These are phyloP conservation scores for Onychorhynchus coronatus DNA, from an alignment of 2,113 vertebrate species.

Conservation along the genomic window DNA sequence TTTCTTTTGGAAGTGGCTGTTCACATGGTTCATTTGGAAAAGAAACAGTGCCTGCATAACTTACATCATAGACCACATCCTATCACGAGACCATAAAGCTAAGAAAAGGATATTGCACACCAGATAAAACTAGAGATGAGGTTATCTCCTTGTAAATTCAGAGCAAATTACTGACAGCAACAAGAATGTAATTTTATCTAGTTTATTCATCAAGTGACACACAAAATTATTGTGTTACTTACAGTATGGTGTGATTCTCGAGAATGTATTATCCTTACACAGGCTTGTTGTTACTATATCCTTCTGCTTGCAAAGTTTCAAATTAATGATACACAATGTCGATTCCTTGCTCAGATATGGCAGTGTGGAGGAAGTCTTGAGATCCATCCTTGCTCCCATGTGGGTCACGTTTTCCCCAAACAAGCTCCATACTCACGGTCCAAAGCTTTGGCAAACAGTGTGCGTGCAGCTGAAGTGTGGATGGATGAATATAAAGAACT, in stretches of 20 bases:
- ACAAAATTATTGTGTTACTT: background rate
- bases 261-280: background rate
- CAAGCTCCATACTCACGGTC: slow-evolving; percentile 92
- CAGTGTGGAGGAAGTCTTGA: slow-evolving; percentile 96
- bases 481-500: slow-evolving; percentile 93
- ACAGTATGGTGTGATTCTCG: background rate
- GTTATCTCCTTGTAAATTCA: background rate
- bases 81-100: background rate
- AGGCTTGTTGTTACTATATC: background rate
- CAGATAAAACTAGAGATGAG: background rate
- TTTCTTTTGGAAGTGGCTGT: background rate
- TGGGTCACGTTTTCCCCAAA: slow-evolving; percentile 94
- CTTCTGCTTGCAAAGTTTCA: background rate
- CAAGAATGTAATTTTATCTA: background rate
- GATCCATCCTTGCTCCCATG: slow-evolving; percentile 94
- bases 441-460: slow-evolving; percentile 94
- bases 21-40: background rate
- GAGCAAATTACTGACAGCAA: background rate
- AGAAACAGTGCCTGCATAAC: background rate
- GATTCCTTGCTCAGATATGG: slow-evolving; percentile 86
- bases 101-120: background rate
- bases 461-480: slow-evolving; percentile 96
- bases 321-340: background rate
- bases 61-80: background rate
- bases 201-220: background rate